Conservation (phyloP, 2,797 vertebrate species). For the Tragopan temminckii region DNA sequence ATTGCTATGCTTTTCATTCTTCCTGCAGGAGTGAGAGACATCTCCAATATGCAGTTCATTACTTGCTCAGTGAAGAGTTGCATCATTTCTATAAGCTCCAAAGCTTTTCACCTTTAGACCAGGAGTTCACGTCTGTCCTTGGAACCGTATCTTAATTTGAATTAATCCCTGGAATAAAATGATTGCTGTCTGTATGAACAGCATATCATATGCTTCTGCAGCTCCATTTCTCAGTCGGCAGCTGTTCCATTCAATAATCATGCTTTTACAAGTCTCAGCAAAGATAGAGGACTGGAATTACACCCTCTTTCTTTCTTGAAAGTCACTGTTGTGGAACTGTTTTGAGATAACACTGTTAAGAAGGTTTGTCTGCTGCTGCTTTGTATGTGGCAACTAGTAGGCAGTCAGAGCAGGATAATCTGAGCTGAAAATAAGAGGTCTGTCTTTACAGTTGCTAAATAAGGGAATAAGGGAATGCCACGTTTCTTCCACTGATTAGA, state of each 20-base stretch:
- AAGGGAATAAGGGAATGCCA: background rate
- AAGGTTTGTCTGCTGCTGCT: background rate
- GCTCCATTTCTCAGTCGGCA: background rate
- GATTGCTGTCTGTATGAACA: background rate
- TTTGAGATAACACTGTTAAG: background rate
- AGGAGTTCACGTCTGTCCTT: background rate
- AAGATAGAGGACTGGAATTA: background rate
- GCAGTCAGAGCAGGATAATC: background rate
- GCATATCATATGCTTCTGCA: background rate
- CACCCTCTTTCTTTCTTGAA: background rate
- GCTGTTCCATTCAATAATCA: conserved; percentile 17
- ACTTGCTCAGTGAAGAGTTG: background rate
- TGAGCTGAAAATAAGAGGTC: background rate
- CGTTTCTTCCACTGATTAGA: background rate
- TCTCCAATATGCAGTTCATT: background rate
- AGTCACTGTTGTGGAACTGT: conserved; percentile 12
- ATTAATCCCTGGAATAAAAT: conserved; percentile 4
- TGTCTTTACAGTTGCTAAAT: background rate
- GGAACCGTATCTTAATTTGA: background rate
- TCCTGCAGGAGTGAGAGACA: background rate
- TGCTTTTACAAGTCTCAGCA: conserved; percentile 31
- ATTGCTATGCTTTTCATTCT: background rate
- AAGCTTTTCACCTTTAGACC: background rate
- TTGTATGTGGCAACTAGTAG: background rate
- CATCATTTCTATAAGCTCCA: background rate